Base-by-base conservation (phyloP, 2,888 invertebrate species). In the Drosophila hamatofila region DNA sequence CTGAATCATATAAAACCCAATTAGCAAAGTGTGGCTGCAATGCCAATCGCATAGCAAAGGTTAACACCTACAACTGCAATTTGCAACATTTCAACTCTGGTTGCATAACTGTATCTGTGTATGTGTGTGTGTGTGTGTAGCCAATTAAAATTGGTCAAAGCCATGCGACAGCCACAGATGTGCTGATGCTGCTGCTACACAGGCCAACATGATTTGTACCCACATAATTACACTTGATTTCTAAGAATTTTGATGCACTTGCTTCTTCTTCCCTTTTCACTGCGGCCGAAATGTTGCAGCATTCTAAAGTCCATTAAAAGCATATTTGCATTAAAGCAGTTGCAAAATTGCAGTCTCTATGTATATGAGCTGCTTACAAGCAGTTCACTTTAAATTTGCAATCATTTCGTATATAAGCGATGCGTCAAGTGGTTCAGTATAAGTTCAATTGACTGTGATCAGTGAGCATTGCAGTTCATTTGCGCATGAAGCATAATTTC, bases 141-240 rank as follows among this genome's bases (percentile, higher is more conserved):
- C 27, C 60, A 63, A 70, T 60, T 54, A 70, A 57, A 57, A 54
- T 64, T 75, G 63, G 46, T 5, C 35, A 52, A 51, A 63, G 41
- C 57, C 37, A 55, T 58, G 14, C n/a, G 23, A 23, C 21, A 37
- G 23, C 12, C 66, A 62, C 44, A 61, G 55, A 39, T 61, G 41
- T 18, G n/a, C 37, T 18, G 9, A 3, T 37, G 23, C 8, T 46
- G 23, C 8, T 46, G 46, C 8, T 16, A 25, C 46, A 27, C 46
- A 46, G 4, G 9, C 25, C n/a, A 48, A 27, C 48, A 27, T 3
- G 6, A 48, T 48, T 11, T n/a, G n/a, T 48, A 27, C 11, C 9
- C 27, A 48, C 27, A n/a, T 48, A 27, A 48, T n/a, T 48, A n/a
- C 27, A 48, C 9, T n/a, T 27, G n/a, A 27, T 2, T 27, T 48